Base-by-base conservation (phyloP, 2,888 invertebrate genomes). In the Neocrepidodera transversa region DNA sequence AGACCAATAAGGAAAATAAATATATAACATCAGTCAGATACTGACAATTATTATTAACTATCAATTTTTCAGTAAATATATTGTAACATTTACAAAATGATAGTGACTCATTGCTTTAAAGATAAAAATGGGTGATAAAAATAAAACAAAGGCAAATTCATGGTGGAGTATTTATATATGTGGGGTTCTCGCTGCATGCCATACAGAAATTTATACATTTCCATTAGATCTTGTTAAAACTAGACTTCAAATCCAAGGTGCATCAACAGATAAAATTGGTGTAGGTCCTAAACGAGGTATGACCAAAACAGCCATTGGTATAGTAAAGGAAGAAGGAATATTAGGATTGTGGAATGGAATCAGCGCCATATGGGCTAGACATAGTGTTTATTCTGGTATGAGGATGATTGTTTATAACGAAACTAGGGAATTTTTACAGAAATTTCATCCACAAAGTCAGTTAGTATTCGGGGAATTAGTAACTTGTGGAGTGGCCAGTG, bases 221-320 rank as follows among this genome's bases (percentile, higher is more conserved):
- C 97, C 97, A 1, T 83, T 97, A 80, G 96, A 97, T 81, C 82
- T 97, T 75, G 92, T 93, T n/a, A 97, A 97, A 82, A 96, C 96
- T n/a, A 84, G 96, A 69, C 83, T 97, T 38, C 96, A 96, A 82
- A 93, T 96, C 65, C 94, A 95, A 81, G 93, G 95, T 30, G 94
- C 95, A 80, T 83, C 85, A 43, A 84, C 85, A 2, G 82, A 82
- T 11, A 38, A 35, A 8, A n/a, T 36, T 7, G 28, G 17, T 47
- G 74, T 87, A 86, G 76, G 84, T 58, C 87, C 88, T 70, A 86
- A 89, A 74, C 83, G 87, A 65, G 94, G 95, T 35, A 92, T 95
- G 92, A 72, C 93, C 51, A 84, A 86, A 69, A 95, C 93, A 7
- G 91, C 89, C 1, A 71, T 86, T 28, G 92, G 92, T 47, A 94